Conservation (phyloP, 64 coral and sea anemone species). For the Pocillopora damicornis region DNA sequence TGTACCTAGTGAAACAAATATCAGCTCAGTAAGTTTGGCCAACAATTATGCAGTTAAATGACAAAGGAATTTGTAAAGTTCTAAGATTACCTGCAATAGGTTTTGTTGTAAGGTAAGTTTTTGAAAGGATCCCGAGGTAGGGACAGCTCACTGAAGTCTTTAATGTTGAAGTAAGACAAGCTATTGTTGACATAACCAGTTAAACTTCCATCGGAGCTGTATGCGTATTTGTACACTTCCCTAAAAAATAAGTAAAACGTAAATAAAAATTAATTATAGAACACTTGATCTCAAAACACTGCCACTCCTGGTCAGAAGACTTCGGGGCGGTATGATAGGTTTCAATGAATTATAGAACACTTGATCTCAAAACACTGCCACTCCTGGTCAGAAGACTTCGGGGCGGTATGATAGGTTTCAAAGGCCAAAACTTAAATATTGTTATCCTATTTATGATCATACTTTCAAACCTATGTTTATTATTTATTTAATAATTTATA, state of each 20-base stretch:
- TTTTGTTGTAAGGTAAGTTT: slow-evolving; percentile 50
- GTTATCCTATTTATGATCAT: too few relatives aligned
- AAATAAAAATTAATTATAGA: not conserved
- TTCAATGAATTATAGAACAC: not conserved
- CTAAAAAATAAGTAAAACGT: slow-evolving; percentile 23
- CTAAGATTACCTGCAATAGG: slow-evolving; percentile 47
- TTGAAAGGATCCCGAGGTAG: slow-evolving; percentile 47
- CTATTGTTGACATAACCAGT: slow-evolving; percentile 79
- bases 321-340: too few relatives aligned
- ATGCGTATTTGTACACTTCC: slow-evolving; percentile 70
- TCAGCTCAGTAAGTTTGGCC: not conserved
- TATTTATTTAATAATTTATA: too few relatives aligned
- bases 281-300: too few relatives aligned
- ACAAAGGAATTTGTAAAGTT: too few relatives aligned
- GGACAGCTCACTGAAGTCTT: slow-evolving; percentile 38
- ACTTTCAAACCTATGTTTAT: too few relatives aligned
- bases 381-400: too few relatives aligned
- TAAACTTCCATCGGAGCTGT: slow-evolving; percentile 59
- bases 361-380: not conserved
- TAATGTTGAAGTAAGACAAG: slow-evolving; percentile 74
- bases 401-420: too few relatives aligned
- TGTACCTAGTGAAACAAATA: slow-evolving; percentile 49
- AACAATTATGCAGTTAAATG: too few relatives aligned
- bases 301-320: too few relatives aligned
- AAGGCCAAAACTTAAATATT: too few relatives aligned